Conservation (phyloP, 2,797 vertebrate species). For the Cryptoprocta ferox region DNA sequence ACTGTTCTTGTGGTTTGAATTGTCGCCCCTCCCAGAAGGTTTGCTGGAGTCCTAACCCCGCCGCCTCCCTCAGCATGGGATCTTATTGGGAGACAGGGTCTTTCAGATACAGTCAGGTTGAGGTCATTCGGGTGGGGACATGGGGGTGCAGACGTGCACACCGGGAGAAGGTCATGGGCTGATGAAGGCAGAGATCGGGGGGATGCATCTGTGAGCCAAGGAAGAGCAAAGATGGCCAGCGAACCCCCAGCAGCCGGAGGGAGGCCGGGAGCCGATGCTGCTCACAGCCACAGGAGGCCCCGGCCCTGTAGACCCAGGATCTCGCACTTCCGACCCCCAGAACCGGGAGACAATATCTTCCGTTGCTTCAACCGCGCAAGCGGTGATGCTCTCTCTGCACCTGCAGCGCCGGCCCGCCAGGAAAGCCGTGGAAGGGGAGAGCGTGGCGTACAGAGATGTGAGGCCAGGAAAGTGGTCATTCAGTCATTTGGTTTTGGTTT, state of each 20-base stretch:
- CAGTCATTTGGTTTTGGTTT: neutral
- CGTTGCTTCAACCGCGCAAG: neutral
- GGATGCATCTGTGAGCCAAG: too few species aligned
- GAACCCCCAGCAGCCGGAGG: neutral
- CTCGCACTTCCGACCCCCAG: neutral
- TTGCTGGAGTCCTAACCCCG: neutral
- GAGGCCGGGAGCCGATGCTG: too few species aligned
- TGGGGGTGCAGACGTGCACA: neutral
- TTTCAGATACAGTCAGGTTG: neutral
- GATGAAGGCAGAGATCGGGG: neutral
- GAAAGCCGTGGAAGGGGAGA: accelerated
- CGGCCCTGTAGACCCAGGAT: neutral
- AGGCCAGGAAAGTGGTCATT: neutral
- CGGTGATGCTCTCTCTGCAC: neutral
- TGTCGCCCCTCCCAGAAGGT: neutral
- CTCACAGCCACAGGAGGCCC: neutral
- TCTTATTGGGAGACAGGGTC: neutral
- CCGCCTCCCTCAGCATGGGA: neutral
- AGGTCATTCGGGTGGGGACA: neutral
- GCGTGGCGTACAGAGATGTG: neutral
- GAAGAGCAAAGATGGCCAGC: neutral
- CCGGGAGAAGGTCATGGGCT: neutral
- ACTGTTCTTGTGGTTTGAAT: neutral
- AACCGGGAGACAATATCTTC: neutral
- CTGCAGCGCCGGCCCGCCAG: neutral